Evolutionary conservation across 2,888 invertebrate genomes (phyloP).

Genomic region (Oligia strigilis): DNA sequence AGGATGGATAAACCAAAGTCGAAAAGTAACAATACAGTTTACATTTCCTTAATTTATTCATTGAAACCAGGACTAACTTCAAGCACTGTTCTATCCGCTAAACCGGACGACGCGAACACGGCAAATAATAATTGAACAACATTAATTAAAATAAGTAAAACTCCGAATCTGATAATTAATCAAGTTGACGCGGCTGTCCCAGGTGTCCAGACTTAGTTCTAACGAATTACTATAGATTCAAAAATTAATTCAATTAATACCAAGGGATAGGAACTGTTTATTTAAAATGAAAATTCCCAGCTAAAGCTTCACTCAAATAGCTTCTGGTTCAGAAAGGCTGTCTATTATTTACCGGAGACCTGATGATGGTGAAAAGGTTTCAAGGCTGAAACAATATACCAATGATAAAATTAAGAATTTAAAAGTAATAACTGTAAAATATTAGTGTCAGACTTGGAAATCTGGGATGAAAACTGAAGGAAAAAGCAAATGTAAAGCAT

Average conservation of each 20-base stretch:
- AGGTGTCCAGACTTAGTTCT: conserved; percentile 58
- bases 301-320: not conserved
- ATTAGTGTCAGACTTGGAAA: not conserved
- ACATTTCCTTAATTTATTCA: conserved; percentile 46
- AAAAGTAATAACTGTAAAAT: not conserved
- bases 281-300: conserved; percentile 8
- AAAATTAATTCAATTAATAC: conserved; percentile 57
- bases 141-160: conserved; percentile 59
- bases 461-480: not conserved
- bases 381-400: not conserved
- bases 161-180: conserved; percentile 52
- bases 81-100: conserved; percentile 24
- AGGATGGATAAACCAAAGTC: not conserved
- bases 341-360: not conserved
- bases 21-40: conserved; percentile 20
- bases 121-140: conserved; percentile 48
- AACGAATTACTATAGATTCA: conserved; percentile 52
- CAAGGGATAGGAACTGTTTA: conserved; percentile 9
- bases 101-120: conserved; percentile 24
- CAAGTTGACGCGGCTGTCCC: conserved; percentile 49
- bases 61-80: conserved; percentile 41
- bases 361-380: not conserved
- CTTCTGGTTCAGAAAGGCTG: not conserved
- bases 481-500: not conserved
- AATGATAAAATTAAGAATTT: not conserved